phyloP scores from a whole-genome alignment of 2,113 vertebrate species.

The Protobothrops flavoviridis region DNA sequence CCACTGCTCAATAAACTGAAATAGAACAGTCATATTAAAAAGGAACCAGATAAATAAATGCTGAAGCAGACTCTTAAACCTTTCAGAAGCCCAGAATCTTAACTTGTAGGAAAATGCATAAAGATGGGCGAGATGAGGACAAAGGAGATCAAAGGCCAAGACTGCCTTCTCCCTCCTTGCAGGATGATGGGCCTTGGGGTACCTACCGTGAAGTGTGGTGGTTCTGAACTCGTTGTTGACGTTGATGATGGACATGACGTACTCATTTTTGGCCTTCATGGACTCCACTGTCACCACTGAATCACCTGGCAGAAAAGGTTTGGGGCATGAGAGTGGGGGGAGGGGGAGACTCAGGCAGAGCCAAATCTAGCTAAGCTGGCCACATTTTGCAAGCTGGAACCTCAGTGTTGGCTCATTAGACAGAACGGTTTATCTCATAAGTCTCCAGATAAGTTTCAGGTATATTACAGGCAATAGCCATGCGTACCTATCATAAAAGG shows the following conservation, averaged over 20 bases:
- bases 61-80: background rate
- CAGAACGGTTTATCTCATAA: background rate
- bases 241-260: rapidly evolving
- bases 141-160: background rate
- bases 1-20: no score
- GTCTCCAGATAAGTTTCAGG: background rate
- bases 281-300: rapidly evolving
- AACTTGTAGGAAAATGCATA: background rate
- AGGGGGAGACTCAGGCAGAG: background rate
- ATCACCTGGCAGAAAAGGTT: background rate
- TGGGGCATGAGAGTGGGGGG: background rate
- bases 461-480: background rate
- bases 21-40: no score
- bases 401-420: background rate
- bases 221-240: rapidly evolving
- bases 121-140: background rate
- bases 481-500: background rate
- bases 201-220: background rate
- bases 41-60: background rate
- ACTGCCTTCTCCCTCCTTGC: background rate
- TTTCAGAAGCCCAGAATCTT: background rate
- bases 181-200: background rate
- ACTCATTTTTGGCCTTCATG: rapidly evolving
- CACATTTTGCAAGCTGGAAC: background rate
- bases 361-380: background rate